A percentile compares a stretch with the other conserved stretches of the same genome.
Evolutionary conservation across 2,888 invertebrate species (phyloP).

Genomic region (Tridacna crocea): DNA sequence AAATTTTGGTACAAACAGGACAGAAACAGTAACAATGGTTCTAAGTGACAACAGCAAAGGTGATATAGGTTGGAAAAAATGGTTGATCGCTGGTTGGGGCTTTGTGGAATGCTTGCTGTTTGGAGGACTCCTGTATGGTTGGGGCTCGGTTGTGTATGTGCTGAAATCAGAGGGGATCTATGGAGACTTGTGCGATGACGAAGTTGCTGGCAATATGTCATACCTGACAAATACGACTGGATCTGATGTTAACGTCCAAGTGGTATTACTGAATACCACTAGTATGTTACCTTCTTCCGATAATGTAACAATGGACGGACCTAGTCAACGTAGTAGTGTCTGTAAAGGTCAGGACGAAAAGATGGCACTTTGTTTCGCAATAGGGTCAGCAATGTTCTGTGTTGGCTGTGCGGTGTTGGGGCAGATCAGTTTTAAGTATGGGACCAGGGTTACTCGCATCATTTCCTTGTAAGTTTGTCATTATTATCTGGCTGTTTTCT

Average conservation of each 20-base stretch:
- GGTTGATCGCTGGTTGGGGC: constrained; percentile 68
- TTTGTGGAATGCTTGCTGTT: constrained; percentile 73
- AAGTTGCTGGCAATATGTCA: background rate
- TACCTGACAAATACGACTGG: constrained; percentile 6
- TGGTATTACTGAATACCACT: constrained; percentile 30
- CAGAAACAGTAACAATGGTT: constrained; percentile 37
- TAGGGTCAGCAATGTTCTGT: constrained; percentile 71
- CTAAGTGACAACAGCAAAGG: constrained; percentile 48
- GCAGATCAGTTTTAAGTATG: constrained; percentile 73
- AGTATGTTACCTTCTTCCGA: background rate
- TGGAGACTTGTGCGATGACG: constrained; percentile 50
- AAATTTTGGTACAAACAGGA: background rate
- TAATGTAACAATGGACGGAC: background rate
- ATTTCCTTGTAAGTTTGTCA: constrained; percentile 67
- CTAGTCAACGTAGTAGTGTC: background rate
- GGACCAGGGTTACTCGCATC: constrained; percentile 72
- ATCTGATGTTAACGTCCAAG: constrained; percentile 17
- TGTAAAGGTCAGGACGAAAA: constrained; percentile 67
- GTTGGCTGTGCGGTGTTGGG: constrained; percentile 74
- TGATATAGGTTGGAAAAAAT: constrained; percentile 60
- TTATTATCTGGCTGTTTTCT: too few species aligned
- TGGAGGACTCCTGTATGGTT: constrained; percentile 76
- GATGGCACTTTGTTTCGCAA: constrained; percentile 71
- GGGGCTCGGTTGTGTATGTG: constrained; percentile 74
- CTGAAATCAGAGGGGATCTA: constrained; percentile 72